Evolutionary conservation across 2,797 vertebrate genomes (phyloP), one percentile per base, ranked within the genome.

Genomic region (Balearica regulorum): DNA sequence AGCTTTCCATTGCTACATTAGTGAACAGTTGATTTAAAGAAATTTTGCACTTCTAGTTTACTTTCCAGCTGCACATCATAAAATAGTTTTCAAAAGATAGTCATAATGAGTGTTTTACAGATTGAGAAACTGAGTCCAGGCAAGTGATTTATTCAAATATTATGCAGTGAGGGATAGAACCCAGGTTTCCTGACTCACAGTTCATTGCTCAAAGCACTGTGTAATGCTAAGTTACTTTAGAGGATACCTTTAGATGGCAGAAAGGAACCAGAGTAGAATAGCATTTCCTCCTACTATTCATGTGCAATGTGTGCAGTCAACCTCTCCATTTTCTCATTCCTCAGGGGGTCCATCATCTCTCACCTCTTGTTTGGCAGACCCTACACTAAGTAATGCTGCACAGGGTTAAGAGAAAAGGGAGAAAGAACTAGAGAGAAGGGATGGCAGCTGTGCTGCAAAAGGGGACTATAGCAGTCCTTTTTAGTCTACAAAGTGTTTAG

Each of bases 291-390:
- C 92, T 97, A 77, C 91, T 92, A 96, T 96, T 97, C 95, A 91
- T 82, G 92, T 94, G 81, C 80, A 91, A 71, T 89, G 69, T 90
- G 91, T 96, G 92, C 82, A 93, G 90, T 94, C 93, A 94, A 4
- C 87, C 94, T 91, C 87, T 97, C 93, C 92, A 97, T 96, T 97
- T 96, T 95, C 92, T 97, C 94, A 86, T 95, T 96, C 95, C 95
- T 93, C 95, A 96, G 97, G 97, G 95, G 94, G 96, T 96, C 97
- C 95, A 96, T 96, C 97, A 95, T 96, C 96, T 97, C 93, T 96
- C 93, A 96, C 89, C 91, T 97, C 95, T 94, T 95, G 83, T 97
- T 95, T 97, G 91, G 87, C 94, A 97, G 89, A 80, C 75, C 80
- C 90, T 94, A 81, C 39, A 14, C 93, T 96, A 90, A 96, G 95